These are phyloP conservation scores for Parauchenoglanis punctatus DNA, from an alignment of 2,797 vertebrate species.

Conservation along the genomic window DNA sequence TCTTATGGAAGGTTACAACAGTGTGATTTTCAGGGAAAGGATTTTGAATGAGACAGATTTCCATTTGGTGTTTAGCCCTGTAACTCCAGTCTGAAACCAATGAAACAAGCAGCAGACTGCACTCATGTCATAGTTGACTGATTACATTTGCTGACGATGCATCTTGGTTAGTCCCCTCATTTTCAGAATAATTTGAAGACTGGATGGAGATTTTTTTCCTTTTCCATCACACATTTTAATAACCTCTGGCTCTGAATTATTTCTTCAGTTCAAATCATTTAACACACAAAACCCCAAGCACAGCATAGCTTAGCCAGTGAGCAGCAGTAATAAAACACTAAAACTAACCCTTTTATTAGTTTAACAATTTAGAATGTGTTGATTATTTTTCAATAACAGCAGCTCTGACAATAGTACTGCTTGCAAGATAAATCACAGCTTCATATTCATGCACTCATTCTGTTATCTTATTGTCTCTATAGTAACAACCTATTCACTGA, in stretches of 20 bases:
- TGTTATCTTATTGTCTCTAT: neutral
- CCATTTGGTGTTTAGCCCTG: neutral
- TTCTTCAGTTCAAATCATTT: neutral
- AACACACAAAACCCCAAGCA: neutral
- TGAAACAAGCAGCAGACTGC: neutral
- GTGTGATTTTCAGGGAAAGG: neutral
- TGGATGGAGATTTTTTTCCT: neutral
- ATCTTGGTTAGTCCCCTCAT: neutral
- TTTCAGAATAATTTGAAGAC: neutral
- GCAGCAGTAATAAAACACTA: neutral
- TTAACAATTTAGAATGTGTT: neutral
- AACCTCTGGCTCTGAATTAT: neutral
- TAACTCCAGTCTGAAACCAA: neutral
- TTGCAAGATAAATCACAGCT: neutral
- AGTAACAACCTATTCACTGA: neutral
- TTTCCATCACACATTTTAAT: neutral
- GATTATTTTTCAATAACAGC: neutral
- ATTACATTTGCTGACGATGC: neutral
- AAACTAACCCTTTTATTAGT: slow-evolving; percentile 1
- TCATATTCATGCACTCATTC: neutral
- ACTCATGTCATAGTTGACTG: neutral
- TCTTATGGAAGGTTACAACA: too few relatives aligned
- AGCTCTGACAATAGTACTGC: neutral
- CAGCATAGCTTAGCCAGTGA: neutral
- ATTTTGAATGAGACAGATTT: neutral